These are phyloP conservation scores for Cantharis flavilabris DNA, from an alignment of 2,888 invertebrate species.

Conservation along the genomic window DNA sequence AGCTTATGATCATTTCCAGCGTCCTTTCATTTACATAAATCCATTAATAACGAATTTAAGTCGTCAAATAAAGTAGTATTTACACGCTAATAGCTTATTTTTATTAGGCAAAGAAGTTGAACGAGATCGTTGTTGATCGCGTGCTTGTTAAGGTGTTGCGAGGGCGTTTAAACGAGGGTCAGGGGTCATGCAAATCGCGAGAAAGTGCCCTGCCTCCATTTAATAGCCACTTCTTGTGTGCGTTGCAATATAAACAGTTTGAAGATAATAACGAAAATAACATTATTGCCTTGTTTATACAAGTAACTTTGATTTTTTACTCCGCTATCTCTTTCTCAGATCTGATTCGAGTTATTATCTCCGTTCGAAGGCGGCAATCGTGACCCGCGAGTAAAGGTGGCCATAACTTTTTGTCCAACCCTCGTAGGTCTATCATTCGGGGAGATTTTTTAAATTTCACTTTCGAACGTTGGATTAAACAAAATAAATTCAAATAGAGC, in stretches of 20 bases:
- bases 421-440: neutral
- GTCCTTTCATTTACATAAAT: neutral
- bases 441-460: neutral
- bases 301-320: neutral
- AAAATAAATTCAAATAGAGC: constrained; percentile 13
- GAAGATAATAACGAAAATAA: constrained; percentile 11
- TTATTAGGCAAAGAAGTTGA: constrained; percentile 11
- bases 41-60: constrained; percentile 4
- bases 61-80: neutral
- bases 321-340: neutral
- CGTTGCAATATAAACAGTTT: constrained; percentile 22
- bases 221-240: constrained; percentile 35
- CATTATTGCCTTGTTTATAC: neutral
- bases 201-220: constrained; percentile 47
- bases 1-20: neutral
- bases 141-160: constrained; percentile 45
- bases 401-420: neutral
- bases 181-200: constrained; percentile 52
- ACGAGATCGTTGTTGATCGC: constrained; percentile 36
- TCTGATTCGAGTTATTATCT: neutral
- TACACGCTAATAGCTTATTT: neutral
- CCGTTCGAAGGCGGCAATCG: neutral
- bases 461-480: neutral
- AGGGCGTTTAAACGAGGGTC: constrained; percentile 50
- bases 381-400: neutral